phyloP scores from a whole-genome alignment of 2,888 invertebrate genomes.

The Malacosoma neustria region DNA sequence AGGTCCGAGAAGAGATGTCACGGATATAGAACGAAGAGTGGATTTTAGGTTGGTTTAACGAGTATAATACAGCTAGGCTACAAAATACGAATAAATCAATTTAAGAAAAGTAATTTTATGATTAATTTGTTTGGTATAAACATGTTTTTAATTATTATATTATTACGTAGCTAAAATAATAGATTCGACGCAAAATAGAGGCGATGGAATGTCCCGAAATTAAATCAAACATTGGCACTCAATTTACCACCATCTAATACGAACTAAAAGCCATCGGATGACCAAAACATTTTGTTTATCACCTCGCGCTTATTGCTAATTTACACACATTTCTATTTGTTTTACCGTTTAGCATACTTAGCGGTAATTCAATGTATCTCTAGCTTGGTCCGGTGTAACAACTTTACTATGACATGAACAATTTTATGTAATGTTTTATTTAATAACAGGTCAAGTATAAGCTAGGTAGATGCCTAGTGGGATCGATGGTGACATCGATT shows the following conservation, averaged over 20 bases:
- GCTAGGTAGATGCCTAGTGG: too few species aligned
- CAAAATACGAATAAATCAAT: too few species aligned
- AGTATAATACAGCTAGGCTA: too few species aligned
- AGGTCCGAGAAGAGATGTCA: too few species aligned
- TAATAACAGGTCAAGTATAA: too few species aligned
- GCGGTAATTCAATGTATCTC: slow-evolving; percentile 8
- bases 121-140: too few species aligned
- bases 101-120: too few species aligned
- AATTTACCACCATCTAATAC: background rate
- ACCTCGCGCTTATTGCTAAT: slow-evolving; percentile 19
- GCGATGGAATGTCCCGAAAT: background rate
- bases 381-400: slow-evolving; percentile 6
- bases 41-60: too few species aligned
- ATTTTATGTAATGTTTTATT: background rate
- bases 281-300: slow-evolving; percentile 36
- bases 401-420: background rate
- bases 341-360: slow-evolving; percentile 22
- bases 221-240: background rate
- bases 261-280: slow-evolving; percentile 6
- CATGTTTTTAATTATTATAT: too few species aligned
- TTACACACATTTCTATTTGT: slow-evolving; percentile 41
- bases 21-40: too few species aligned
- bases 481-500: too few species aligned
- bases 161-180: too few species aligned
- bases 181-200: background rate